Evolutionary conservation across 2,888 invertebrate species (phyloP).

Genomic region (Chironomus tentans): DNA sequence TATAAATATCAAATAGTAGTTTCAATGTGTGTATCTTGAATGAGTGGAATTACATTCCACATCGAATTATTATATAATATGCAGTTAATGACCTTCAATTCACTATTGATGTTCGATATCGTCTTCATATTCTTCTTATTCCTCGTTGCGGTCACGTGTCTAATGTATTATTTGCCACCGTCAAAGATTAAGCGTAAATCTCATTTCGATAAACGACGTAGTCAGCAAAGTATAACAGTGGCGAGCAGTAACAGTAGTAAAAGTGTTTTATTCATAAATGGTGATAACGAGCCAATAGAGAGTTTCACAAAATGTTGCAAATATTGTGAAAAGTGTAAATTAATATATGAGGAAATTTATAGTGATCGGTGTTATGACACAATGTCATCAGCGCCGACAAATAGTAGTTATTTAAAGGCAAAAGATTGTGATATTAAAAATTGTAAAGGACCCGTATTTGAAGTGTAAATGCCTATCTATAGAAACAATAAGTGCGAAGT

Average conservation of each 20-base stretch:
- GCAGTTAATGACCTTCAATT: slow-evolving; percentile 79
- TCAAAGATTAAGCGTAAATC: slow-evolving; percentile 21
- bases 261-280: slow-evolving; percentile 21
- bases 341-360: slow-evolving; percentile 24
- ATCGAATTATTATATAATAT: slow-evolving; percentile 39
- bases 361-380: slow-evolving; percentile 2
- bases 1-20: too few relatives aligned
- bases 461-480: slow-evolving; percentile 29
- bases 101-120: slow-evolving; percentile 79
- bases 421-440: slow-evolving; percentile 31
- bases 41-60: background rate
- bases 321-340: slow-evolving; percentile 26
- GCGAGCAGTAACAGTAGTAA: slow-evolving; percentile 20
- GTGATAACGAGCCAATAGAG: slow-evolving; percentile 25
- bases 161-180: slow-evolving; percentile 73
- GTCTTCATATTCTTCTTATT: slow-evolving; percentile 81
- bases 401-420: slow-evolving; percentile 31
- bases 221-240: slow-evolving; percentile 18
- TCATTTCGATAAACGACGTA: slow-evolving; percentile 16
- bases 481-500: background rate
- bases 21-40: background rate
- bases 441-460: slow-evolving; percentile 31
- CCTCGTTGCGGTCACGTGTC: slow-evolving; percentile 71
- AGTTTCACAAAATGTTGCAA: slow-evolving; percentile 23
- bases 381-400: background rate